phyloP scores from a whole-genome alignment of 1,140 invertebrate species.

The Scaptomyza graminum region DNA sequence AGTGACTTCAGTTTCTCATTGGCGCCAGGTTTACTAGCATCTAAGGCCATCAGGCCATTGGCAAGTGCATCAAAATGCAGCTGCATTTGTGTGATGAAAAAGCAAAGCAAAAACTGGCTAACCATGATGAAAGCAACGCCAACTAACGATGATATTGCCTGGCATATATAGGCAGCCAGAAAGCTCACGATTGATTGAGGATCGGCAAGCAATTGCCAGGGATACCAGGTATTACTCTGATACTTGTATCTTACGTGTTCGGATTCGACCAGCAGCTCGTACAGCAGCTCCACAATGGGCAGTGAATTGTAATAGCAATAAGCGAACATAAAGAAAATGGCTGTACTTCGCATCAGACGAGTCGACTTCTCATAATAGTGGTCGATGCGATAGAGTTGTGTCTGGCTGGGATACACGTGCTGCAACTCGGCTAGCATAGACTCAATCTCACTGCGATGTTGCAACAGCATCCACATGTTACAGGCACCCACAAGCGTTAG shows the following conservation, averaged over 20 bases:
- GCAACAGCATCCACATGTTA: conserved; percentile 53
- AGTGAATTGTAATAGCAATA: conserved; percentile 56
- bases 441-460: conserved; percentile 44
- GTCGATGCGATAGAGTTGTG: conserved; percentile 30
- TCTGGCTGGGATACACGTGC: conserved; percentile 39
- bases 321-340: conserved; percentile 53
- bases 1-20: conserved; percentile 47
- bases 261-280: conserved; percentile 31
- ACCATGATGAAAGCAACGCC: conserved; percentile 63
- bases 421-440: conserved; percentile 53
- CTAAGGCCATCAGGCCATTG: conserved; percentile 35
- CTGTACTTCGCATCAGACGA: conserved; percentile 46
- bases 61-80: conserved; percentile 70
- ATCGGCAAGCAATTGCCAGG: conserved; percentile 47
- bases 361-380: conserved; percentile 47
- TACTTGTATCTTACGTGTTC: conserved; percentile 39
- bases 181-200: conserved; percentile 30
- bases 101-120: conserved; percentile 55
- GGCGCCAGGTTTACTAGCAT: conserved; percentile 40
- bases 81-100: conserved; percentile 65
- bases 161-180: conserved; percentile 32
- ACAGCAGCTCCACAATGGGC: conserved; percentile 50
- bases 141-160: conserved; percentile 46
- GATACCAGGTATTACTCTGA: conserved; percentile 76
- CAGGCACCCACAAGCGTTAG: conserved; percentile 43